Evolutionary conservation across 2,888 invertebrate genomes (phyloP).

Genomic region (Elaeidobius kamerunicus): DNA sequence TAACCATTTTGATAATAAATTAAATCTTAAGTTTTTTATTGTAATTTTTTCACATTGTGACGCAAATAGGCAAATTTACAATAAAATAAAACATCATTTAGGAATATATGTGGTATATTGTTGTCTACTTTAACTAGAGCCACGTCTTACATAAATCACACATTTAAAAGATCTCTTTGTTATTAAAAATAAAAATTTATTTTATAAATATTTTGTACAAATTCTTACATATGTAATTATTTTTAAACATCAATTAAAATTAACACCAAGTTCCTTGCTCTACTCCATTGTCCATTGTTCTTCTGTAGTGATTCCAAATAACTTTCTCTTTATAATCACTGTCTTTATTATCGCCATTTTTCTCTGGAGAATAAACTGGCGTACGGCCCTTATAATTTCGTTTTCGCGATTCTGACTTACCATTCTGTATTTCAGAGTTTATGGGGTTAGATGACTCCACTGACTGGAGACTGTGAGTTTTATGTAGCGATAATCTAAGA

Average conservation of each 20-base stretch:
- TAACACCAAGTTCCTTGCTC: constrained; percentile 46
- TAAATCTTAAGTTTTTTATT: too few relatives aligned
- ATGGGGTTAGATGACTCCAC: constrained; percentile 52
- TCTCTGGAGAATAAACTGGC: constrained; percentile 32
- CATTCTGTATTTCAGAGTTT: constrained; percentile 37
- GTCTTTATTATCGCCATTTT: constrained; percentile 31
- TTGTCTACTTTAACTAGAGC: background rate
- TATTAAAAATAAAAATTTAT: background rate
- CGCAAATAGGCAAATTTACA: too few relatives aligned
- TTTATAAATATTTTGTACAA: too few relatives aligned
- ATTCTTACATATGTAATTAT: too few relatives aligned
- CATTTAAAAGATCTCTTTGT: background rate
- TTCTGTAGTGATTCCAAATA: constrained; percentile 34
- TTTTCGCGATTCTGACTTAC: constrained; percentile 53
- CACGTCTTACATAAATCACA: too few relatives aligned
- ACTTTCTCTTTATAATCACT: constrained; percentile 29
- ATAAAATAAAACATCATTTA: too few relatives aligned
- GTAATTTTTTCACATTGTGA: too few relatives aligned
- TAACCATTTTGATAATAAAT: too few relatives aligned
- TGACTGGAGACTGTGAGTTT: constrained; percentile 79
- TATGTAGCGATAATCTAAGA: constrained; percentile 74
- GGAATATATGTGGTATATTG: too few relatives aligned
- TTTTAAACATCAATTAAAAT: too few relatives aligned
- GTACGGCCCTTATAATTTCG: constrained; percentile 57
- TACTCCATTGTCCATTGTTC: constrained; percentile 37